Evolutionary conservation across 1,140 invertebrate genomes (phyloP).

Genomic region (Ditylenchus dipsaci): DNA sequence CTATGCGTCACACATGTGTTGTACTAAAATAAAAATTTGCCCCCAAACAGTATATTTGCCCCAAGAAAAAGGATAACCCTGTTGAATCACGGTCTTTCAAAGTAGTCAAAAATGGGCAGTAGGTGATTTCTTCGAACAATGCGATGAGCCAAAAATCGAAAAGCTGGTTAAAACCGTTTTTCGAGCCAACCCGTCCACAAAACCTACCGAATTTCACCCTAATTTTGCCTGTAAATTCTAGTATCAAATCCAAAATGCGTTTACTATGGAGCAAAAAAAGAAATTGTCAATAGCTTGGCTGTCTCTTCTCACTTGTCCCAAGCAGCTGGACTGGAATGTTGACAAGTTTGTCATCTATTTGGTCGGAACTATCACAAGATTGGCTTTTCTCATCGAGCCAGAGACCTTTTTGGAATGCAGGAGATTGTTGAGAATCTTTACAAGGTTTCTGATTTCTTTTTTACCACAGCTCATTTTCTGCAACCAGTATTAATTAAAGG

Average conservation of each 20-base stretch:
- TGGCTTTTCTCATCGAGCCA: conserved; percentile 27
- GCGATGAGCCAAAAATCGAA: no score
- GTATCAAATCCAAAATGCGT: conserved; percentile 21
- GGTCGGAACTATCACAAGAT: conserved; percentile 20
- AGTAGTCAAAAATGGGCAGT: no score
- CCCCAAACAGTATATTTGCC: no score
- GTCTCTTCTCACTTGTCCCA: conserved; percentile 23
- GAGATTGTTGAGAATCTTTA: conserved; percentile 29
- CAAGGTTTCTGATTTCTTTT: conserved; percentile 10
- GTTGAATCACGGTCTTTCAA: no score
- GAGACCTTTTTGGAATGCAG: conserved; percentile 19
- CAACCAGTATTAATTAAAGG: conserved; percentile 13
- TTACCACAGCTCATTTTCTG: neutral
- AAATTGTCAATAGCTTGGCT: conserved; percentile 25
- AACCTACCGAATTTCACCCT: no score
- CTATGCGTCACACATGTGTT: no score
- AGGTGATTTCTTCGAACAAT: no score
- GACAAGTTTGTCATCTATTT: conserved; percentile 35
- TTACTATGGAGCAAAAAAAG: conserved; percentile 12
- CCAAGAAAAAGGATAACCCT: no score
- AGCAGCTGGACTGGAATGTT: conserved; percentile 31
- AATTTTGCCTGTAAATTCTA: no score
- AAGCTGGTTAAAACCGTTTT: no score
- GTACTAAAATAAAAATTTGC: no score
- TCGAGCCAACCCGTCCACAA: no score